Conservation (phyloP, 2,113 vertebrate species). For the Hypomesus transpacificus region DNA sequence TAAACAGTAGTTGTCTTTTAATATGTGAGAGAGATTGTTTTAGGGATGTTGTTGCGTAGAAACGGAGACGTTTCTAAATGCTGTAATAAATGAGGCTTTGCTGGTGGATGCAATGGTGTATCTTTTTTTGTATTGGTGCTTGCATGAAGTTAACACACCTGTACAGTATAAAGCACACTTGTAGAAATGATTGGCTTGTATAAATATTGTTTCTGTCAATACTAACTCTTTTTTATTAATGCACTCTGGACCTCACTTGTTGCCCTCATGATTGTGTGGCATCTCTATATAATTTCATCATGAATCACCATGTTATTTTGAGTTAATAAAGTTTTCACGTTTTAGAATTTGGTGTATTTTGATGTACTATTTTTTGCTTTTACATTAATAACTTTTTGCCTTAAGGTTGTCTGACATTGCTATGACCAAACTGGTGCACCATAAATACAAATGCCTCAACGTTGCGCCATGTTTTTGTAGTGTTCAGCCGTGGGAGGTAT, state of each 20-base stretch:
- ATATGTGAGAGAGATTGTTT: slow-evolving; percentile 22
- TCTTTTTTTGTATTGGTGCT: slow-evolving; percentile 5
- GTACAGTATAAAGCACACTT: slow-evolving; percentile 41
- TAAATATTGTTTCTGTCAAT: slow-evolving; percentile 32
- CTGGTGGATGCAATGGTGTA: slow-evolving; percentile 33
- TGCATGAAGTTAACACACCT: slow-evolving; percentile 36
- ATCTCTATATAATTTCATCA: slow-evolving; percentile 19
- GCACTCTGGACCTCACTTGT: slow-evolving; percentile 8
- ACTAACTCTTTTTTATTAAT: not conserved
- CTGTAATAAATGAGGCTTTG: slow-evolving; percentile 42
- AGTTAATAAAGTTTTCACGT: slow-evolving; percentile 54
- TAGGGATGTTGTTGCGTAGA: slow-evolving; percentile 18
- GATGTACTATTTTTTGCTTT: not conserved
- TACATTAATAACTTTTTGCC: not conserved
- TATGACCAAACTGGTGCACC: not conserved
- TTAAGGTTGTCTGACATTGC: not conserved
- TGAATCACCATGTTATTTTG: not conserved
- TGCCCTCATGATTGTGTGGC: not conserved
- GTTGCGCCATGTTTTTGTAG: not conserved
- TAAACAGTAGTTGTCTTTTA: not conserved
- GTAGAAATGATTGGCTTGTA: slow-evolving; percentile 16
- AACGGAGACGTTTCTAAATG: not conserved
- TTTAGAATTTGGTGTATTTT: not conserved
- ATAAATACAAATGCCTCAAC: not conserved
- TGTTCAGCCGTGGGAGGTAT: not conserved